phyloP scores from a whole-genome alignment of 1,140 invertebrate species.

The Scaptomyza hsui region DNA sequence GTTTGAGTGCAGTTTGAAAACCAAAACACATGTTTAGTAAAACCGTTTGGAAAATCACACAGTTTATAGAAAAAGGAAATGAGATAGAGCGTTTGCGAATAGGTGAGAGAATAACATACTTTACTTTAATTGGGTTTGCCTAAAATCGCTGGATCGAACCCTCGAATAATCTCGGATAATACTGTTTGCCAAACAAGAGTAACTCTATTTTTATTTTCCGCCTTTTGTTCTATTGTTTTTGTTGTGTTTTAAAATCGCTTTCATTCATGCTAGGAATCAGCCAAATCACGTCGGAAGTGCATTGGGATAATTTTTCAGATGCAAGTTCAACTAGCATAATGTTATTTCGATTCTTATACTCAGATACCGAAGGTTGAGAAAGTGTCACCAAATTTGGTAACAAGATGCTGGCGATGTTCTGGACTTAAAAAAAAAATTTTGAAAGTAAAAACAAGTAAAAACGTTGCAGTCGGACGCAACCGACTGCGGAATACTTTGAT shows the following conservation, averaged over 20 bases:
- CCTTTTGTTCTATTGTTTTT: conserved; percentile 25
- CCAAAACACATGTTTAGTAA: conserved; percentile 81
- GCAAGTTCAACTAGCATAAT: too few relatives aligned
- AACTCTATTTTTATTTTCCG: conserved; percentile 76
- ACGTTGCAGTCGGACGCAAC: too few relatives aligned
- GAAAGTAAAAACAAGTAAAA: too few relatives aligned
- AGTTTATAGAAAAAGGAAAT: background rate
- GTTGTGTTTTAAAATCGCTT: conserved; percentile 13
- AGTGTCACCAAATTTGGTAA: too few relatives aligned
- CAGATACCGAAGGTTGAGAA: too few relatives aligned
- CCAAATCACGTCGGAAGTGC: background rate
- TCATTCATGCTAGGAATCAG: conserved; percentile 55
- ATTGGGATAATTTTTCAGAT: too few relatives aligned
- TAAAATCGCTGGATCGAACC: conserved; percentile 82
- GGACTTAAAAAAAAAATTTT: too few relatives aligned
- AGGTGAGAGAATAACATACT: conserved; percentile 46
- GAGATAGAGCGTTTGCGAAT: background rate
- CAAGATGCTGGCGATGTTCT: too few relatives aligned
- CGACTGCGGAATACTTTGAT: too few relatives aligned
- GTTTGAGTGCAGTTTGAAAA: conserved; percentile 59
- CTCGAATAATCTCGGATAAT: conserved; percentile 82
- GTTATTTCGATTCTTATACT: too few relatives aligned
- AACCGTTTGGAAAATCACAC: conserved; percentile 80
- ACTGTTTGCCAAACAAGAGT: conserved; percentile 81
- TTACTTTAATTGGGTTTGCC: conserved; percentile 82